These are phyloP conservation scores for Phyllotreta cruciferae DNA, from an alignment of 2,888 invertebrate species.

Conservation along the genomic window DNA sequence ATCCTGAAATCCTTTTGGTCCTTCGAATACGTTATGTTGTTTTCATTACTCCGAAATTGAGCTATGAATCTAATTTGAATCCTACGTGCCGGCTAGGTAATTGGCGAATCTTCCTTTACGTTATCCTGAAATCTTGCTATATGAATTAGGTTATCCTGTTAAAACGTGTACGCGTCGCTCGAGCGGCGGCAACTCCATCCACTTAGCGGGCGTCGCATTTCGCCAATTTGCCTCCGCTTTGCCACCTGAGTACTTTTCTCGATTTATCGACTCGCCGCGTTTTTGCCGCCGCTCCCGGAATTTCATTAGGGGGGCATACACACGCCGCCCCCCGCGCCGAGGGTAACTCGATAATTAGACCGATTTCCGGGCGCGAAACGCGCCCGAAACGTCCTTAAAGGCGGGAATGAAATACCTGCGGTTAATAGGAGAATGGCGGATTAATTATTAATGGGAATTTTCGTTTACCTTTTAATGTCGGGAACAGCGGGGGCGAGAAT, in stretches of 20 bases:
- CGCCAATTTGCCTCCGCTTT: slow-evolving; percentile 54
- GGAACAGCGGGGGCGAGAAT: slow-evolving; percentile 83
- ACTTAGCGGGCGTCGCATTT: slow-evolving; percentile 49
- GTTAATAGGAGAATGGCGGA: neutral
- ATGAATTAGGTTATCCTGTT: slow-evolving; percentile 45
- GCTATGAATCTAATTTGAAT: too few relatives aligned
- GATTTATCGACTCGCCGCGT: slow-evolving; percentile 42
- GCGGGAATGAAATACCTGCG: slow-evolving; percentile 1
- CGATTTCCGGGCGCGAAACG: slow-evolving; percentile 8
- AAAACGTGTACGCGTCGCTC: slow-evolving; percentile 33
- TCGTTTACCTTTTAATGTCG: slow-evolving; percentile 77
- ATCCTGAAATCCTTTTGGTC: too few relatives aligned
- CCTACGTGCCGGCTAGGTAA: too few relatives aligned
- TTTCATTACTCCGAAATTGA: too few relatives aligned
- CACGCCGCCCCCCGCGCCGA: neutral
- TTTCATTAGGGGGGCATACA: slow-evolving; percentile 43
- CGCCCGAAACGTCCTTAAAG: neutral
- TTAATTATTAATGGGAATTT: slow-evolving; percentile 1
- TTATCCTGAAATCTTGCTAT: slow-evolving; percentile 42
- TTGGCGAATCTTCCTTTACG: slow-evolving; percentile 14
- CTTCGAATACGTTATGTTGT: too few relatives aligned
- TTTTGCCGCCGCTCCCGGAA: slow-evolving; percentile 45
- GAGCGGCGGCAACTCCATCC: slow-evolving; percentile 47
- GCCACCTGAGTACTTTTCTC: slow-evolving; percentile 53
- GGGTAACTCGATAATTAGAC: slow-evolving; percentile 16